Percentiles rank a stretch among this genome's conserved stretches.
phyloP scores from a whole-genome alignment of 1,140 invertebrate genomes.

The Sarcophaga bullata region DNA sequence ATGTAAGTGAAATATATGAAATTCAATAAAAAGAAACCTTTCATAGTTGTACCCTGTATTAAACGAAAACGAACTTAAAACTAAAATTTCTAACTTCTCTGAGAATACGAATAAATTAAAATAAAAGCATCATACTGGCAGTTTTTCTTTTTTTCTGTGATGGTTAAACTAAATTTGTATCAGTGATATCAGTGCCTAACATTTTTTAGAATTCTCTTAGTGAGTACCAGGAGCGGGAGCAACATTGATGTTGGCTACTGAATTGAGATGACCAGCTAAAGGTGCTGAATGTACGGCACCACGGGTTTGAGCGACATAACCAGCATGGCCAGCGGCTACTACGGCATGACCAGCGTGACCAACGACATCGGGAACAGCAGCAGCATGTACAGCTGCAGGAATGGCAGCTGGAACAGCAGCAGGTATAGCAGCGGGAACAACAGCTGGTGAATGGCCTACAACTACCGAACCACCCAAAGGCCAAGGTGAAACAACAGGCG shows the following conservation, averaged over 20 bases:
- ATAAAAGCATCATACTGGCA: no score
- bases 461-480: constrained; percentile 50
- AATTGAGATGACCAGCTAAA: constrained; percentile 54
- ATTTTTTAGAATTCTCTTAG: constrained; percentile 49
- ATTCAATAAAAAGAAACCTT: not conserved
- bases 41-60: not conserved
- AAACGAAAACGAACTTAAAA: not conserved
- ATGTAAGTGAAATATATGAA: not conserved
- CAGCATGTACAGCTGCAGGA: constrained; percentile 52
- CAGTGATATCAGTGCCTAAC: no score
- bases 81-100: no score
- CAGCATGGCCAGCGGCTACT: not conserved
- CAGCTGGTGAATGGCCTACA: constrained; percentile 45
- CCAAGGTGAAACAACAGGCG: not conserved
- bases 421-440: not conserved
- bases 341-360: constrained; percentile 10
- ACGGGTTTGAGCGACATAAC: constrained; percentile 64
- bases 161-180: no score
- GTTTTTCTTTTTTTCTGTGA: no score
- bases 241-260: constrained; percentile 56
- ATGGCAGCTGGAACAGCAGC: constrained; percentile 36
- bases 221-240: constrained; percentile 68
- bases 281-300: constrained; percentile 65
- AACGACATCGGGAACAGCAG: not conserved
- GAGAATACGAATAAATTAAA: no score